A percentile compares a stretch with the other conserved stretches of the same genome.
Evolutionary conservation across 30 jellyfish, hydroid and myxozoan genomes (phyloP).

Genomic region (Chironex yamaguchii): DNA sequence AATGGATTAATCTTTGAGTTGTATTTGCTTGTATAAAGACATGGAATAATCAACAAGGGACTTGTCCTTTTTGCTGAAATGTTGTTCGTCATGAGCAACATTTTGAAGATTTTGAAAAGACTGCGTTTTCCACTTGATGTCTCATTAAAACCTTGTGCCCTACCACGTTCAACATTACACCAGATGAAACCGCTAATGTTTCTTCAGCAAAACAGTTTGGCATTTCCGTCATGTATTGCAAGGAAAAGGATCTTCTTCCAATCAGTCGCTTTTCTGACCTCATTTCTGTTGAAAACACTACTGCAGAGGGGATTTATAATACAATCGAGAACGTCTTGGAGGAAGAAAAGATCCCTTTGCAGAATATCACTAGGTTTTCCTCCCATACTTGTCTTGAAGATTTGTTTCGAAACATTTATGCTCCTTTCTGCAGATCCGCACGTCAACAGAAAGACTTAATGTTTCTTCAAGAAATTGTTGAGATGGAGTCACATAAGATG

Average conservation of each 20-base stretch:
- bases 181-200: conserved; percentile 48
- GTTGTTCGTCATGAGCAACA: no score
- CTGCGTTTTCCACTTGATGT: no score
- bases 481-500: no score
- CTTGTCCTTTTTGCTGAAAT: no score
- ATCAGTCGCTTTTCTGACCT: conserved; percentile 16
- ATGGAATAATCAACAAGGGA: no score
- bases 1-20: no score
- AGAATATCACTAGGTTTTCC: conserved; percentile 48
- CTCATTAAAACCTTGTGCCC: conserved; percentile 11
- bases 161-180: conserved; percentile 35
- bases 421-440: conserved; percentile 38
- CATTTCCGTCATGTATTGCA: conserved; percentile 9
- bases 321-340: conserved; percentile 1
- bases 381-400: conserved; percentile 63
- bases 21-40: no score
- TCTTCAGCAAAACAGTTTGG: conserved; percentile 45
- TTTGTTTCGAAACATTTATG: conserved; percentile 36
- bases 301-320: conserved; percentile 1
- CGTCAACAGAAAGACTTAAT: conserved; percentile 22
- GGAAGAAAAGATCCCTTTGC: no score
- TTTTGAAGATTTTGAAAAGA: no score
- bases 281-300: not conserved
- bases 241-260: conserved; percentile 3
- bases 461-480: conserved; percentile 3